A percentile compares a stretch with the other conserved stretches of the same genome.
These are phyloP conservation scores for Diorhabda sublineata DNA, from an alignment of 1,140 invertebrate species.

Conservation along the genomic window DNA sequence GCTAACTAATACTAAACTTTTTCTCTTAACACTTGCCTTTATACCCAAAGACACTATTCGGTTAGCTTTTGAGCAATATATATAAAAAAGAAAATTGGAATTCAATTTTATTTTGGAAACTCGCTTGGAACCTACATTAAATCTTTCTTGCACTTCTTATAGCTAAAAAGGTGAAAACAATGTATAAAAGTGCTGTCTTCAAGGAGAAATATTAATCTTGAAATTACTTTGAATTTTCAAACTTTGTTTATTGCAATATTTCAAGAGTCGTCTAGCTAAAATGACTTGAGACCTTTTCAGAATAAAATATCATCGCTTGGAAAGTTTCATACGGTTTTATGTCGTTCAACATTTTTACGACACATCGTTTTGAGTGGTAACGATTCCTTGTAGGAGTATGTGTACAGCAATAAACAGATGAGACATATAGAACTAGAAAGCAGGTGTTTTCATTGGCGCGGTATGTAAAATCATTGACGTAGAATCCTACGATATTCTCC, in stretches of 20 bases:
- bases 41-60: too few species aligned
- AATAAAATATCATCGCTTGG: background rate
- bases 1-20: too few species aligned
- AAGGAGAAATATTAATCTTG: too few species aligned
- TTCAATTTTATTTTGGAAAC: too few species aligned
- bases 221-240: too few species aligned
- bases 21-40: too few species aligned
- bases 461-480: background rate
- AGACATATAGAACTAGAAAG: conserved; percentile 1
- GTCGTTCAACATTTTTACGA: background rate
- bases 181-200: too few species aligned
- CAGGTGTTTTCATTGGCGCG: background rate
- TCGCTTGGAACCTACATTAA: too few species aligned
- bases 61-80: too few species aligned
- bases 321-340: background rate
- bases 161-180: too few species aligned
- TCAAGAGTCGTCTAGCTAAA: background rate
- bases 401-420: conserved; percentile 2
- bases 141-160: too few species aligned
- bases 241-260: background rate
- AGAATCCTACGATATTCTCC: background rate
- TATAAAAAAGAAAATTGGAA: too few species aligned
- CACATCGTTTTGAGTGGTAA: background rate
- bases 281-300: background rate
- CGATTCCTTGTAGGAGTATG: background rate